phyloP scores from a whole-genome alignment of 2,888 invertebrate genomes.

The Dorcus parallelipipedus region DNA sequence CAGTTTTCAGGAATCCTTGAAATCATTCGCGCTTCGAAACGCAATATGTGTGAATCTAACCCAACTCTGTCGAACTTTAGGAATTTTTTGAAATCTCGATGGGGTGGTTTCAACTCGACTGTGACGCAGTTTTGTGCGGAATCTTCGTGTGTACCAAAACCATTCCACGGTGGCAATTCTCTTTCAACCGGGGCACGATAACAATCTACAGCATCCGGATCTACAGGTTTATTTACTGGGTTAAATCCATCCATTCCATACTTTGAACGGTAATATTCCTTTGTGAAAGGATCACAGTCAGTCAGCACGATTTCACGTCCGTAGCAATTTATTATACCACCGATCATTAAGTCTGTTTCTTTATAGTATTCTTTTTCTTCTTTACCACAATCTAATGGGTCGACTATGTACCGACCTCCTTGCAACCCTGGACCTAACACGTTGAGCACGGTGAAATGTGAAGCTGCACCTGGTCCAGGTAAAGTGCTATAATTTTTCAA shows the following conservation, averaged over 20 bases:
- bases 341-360: constrained; percentile 78
- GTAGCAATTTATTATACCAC: constrained; percentile 75
- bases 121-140: constrained; percentile 83
- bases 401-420: constrained; percentile 56
- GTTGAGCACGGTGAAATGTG: constrained; percentile 58
- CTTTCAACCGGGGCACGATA: constrained; percentile 42
- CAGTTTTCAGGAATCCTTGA: constrained; percentile 65
- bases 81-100: constrained; percentile 76
- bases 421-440: constrained; percentile 57
- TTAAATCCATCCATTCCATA: constrained; percentile 61
- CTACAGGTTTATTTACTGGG: constrained; percentile 53
- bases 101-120: constrained; percentile 74
- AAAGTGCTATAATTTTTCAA: constrained; percentile 63
- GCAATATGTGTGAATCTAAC: constrained; percentile 70
- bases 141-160: constrained; percentile 86
- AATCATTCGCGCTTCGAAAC: constrained; percentile 76
- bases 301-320: constrained; percentile 77
- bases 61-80: constrained; percentile 73
- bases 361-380: constrained; percentile 53
- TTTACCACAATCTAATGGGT: constrained; percentile 56
- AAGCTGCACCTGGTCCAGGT: constrained; percentile 52
- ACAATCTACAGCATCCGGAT: constrained; percentile 12
- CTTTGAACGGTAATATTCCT: constrained; percentile 66
- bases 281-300: constrained; percentile 83
- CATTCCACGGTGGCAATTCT: constrained; percentile 82